Conservation (phyloP, 2,113 vertebrate genomes). For the Psammodynastes pulverulentus region DNA sequence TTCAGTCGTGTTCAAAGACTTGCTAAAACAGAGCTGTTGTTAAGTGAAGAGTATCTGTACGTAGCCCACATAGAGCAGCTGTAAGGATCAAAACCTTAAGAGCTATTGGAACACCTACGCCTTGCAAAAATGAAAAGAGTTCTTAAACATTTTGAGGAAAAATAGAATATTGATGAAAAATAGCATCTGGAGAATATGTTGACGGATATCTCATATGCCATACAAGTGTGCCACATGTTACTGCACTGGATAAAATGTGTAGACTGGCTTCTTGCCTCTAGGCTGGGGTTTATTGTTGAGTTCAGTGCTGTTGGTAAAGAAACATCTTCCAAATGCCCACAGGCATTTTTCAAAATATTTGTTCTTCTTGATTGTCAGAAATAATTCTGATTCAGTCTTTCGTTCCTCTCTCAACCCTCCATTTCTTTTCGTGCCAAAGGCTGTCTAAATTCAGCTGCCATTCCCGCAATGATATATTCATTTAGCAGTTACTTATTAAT, state of each 20-base stretch:
- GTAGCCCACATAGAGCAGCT: background rate
- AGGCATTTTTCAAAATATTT: background rate
- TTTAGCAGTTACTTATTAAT: conserved; percentile 25
- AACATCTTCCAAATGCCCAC: background rate
- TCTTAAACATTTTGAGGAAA: background rate
- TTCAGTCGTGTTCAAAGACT: background rate
- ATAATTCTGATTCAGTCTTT: background rate
- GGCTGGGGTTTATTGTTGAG: background rate
- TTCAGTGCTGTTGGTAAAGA: background rate
- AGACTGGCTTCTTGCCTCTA: background rate
- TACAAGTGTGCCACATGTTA: background rate
- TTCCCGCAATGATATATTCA: conserved; percentile 22
- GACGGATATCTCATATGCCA: background rate
- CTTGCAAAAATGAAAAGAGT: background rate
- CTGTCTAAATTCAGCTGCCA: background rate
- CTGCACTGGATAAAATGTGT: background rate
- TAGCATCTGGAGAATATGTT: background rate
- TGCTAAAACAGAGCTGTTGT: background rate
- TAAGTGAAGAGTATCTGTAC: background rate
- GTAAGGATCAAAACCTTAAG: background rate
- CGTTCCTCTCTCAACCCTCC: background rate
- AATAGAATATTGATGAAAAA: background rate
- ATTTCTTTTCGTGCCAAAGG: background rate
- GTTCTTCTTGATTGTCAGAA: background rate
- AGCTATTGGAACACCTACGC: background rate